These are phyloP conservation scores for Cancer borealis DNA, from an alignment of 2,888 invertebrate species.

Conservation along the genomic window DNA sequence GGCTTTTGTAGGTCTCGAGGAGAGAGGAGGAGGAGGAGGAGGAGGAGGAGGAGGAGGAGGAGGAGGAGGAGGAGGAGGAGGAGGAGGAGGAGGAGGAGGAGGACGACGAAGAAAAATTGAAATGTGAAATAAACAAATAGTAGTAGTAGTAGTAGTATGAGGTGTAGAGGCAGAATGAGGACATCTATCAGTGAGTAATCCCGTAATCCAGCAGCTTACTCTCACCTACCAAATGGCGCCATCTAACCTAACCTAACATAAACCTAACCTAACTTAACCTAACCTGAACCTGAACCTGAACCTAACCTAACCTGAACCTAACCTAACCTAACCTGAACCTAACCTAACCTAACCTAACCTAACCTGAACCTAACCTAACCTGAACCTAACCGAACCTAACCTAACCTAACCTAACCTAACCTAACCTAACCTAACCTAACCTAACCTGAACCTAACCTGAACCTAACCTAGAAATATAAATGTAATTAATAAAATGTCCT, in stretches of 20 bases:
- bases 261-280: neutral
- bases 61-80: neutral
- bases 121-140: neutral
- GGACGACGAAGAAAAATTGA: neutral
- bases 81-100: slow-evolving; percentile 20
- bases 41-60: neutral
- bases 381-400: neutral
- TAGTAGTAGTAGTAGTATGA: slow-evolving; percentile 33
- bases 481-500: no score
- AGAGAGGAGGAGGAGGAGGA: neutral
- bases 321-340: neutral
- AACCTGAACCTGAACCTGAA: neutral
- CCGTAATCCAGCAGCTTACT: no score
- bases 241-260: neutral
- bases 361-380: neutral
- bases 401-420: neutral
- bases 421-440: neutral
- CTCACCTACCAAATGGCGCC: no score
- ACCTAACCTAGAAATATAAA: neutral
- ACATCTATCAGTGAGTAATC: no score
- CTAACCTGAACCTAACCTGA: neutral
- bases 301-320: neutral
- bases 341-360: neutral
- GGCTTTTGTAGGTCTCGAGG: no score
- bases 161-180: no score